Evolutionary conservation across 2,888 invertebrate species (phyloP).

Genomic region (Cecidostiba fungosa): DNA sequence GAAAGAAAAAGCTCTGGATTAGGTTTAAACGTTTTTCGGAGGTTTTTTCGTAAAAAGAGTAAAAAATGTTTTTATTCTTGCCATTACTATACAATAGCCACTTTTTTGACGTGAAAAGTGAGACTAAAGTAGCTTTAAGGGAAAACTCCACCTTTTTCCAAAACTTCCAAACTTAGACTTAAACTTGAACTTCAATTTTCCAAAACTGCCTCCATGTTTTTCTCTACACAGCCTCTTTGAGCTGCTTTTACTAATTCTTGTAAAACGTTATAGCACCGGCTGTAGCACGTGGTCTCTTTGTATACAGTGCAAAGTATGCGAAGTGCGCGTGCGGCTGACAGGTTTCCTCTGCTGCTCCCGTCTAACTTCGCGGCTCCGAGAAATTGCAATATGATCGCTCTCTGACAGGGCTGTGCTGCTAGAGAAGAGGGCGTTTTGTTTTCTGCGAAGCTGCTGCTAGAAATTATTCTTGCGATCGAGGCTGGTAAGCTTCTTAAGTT

Average conservation of each 20-base stretch:
- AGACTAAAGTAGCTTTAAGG: too few species aligned
- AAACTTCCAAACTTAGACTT: too few species aligned
- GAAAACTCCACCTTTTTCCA: too few species aligned
- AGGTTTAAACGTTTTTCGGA: too few species aligned
- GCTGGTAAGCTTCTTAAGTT: neutral
- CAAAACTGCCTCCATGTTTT: neutral
- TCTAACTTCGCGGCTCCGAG: neutral
- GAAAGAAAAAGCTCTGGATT: too few species aligned
- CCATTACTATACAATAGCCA: too few species aligned
- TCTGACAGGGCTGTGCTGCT: neutral
- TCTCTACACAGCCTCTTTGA: neutral
- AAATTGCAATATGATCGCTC: neutral
- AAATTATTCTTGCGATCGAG: neutral
- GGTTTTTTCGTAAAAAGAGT: too few species aligned
- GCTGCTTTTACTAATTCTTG: neutral
- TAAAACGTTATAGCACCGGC: neutral
- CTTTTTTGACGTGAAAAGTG: too few species aligned
- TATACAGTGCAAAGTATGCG: neutral
- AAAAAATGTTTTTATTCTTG: neutral
- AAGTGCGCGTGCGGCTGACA: neutral
- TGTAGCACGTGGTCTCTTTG: neutral
- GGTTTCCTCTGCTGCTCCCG: neutral
- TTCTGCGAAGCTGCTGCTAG: neutral
- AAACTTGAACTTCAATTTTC: too few species aligned
- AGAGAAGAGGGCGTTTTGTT: neutral